These are phyloP conservation scores for Silurus aristotelis DNA, from an alignment of 2,797 vertebrate species.

Conservation along the genomic window DNA sequence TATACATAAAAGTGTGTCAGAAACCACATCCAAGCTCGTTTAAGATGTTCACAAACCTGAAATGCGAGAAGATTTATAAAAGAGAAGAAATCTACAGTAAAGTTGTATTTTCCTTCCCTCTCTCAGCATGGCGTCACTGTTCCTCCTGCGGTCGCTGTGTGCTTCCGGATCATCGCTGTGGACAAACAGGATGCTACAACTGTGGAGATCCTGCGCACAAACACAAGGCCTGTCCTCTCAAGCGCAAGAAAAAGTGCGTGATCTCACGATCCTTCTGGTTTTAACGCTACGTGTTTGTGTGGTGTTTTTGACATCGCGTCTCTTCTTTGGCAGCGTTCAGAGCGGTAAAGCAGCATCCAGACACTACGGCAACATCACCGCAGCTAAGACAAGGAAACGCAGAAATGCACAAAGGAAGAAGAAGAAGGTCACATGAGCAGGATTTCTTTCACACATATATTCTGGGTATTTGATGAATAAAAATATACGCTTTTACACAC, in stretches of 20 bases:
- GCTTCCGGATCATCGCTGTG: conserved; percentile 81
- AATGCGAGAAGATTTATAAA: background rate
- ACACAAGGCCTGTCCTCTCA: conserved; percentile 77
- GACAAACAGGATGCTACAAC: conserved; percentile 77
- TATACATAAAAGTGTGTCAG: background rate
- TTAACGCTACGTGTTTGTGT: background rate
- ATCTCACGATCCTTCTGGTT: background rate
- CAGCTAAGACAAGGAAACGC: background rate
- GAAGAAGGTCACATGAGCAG: conserved; percentile 30
- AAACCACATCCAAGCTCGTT: background rate
- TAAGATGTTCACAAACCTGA: background rate
- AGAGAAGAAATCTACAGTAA: background rate
- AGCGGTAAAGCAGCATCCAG: background rate
- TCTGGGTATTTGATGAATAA: background rate
- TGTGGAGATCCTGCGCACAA: conserved; percentile 86
- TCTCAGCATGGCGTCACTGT: conserved; percentile 90
- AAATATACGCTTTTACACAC: background rate
- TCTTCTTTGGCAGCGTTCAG: background rate
- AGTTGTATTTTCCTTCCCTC: conserved; percentile 1
- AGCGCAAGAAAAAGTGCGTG: conserved; percentile 34
- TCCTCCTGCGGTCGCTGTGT: conserved; percentile 77
- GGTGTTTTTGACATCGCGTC: background rate
- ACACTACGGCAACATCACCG: background rate
- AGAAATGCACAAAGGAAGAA: conserved; percentile 6
- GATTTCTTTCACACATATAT: too few species aligned